Evolutionary conservation across 2,797 vertebrate genomes (phyloP), one percentile per base, ranked within the genome.

Genomic region (Naso thynnoides): DNA sequence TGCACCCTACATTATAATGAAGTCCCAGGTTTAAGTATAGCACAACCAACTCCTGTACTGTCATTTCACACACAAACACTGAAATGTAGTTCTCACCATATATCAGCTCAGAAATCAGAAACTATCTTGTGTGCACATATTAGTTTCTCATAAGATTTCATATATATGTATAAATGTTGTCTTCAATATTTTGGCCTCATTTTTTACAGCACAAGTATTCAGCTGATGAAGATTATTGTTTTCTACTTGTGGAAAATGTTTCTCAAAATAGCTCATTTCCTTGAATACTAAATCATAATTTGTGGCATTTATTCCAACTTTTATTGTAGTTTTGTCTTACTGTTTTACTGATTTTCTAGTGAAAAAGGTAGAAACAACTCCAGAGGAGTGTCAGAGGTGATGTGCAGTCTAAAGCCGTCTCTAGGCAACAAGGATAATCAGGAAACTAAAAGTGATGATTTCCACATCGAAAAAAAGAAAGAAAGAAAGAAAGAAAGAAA

Each of bases 401-500:
- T 65, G 53, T 69, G 61, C 23, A 70, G 76, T 76, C 71, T 50
- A 71, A 65, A 47, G 59, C 58, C 36, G 87, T 88, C 65, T 85
- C 84, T 70, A 81, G 76, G 86, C 82, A 87, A 86, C 81, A 76
- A 33, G 77, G 48, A 73, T 41, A 64, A 79, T 71, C 41, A 57
- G 49, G 36, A 82, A 81, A 75, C 72, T 63, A 38, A 73, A 73
- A 62, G n/a, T 39, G 42, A 64, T 47, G 47, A 63, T 66, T 84
- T 82, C 2, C 66, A 50, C 57, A 58, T 60, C 6, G 33, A 33
- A 60, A 29, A 53, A 10, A 29, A 41, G 3, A 42, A 68, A 58
- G 11, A 6, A 36, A 72, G 27, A 58, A 7, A 44, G 33, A 49
- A 36, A 42, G 4, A 42, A 72, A 57, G 16, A 5, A 41, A 26